Base-by-base conservation (phyloP, 2,113 vertebrate species). In the Alligator sinensis region DNA sequence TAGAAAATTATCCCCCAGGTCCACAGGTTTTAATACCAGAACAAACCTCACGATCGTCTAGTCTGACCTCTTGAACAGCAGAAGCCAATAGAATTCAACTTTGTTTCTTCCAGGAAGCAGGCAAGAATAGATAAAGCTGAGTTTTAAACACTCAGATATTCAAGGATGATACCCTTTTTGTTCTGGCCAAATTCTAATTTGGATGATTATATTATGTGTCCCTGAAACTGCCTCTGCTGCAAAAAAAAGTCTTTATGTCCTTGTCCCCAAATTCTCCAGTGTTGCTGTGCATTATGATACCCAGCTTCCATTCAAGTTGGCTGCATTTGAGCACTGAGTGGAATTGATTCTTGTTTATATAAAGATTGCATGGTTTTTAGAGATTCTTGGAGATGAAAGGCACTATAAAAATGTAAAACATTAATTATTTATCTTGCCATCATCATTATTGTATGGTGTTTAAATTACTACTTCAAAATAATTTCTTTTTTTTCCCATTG, bases 361-460 rank as follows among this genome's bases (percentile, higher is more conserved):
- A 77, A 80, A 86, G 80, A 4, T 78, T 86, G 16, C 25, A 70
- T 89, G 38, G 90, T 92, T 89, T 63, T 90, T 88, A 80, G 87
- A 87, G 88, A 90, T 55, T 92, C 82, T 86, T 84, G 15, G 70
- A 95, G 91, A 95, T 92, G 80, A 93, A 96, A 96, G 93, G 74
- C 84, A n/a, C 55, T 54, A 27, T 68, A 68, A 7, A 91, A 77
- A 83, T 10, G 3, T 2, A 5, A 54, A 63, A 16, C 58, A 90
- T 94, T 72, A 92, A 94, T 97, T 92, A 95, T 96, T 95, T 96
- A 95, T 90, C 76, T 24, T 2, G 11, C 58, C 85, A 80, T 81
- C 64, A 24, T 72, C 93, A 27, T 92, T 93, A 86, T 95, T 92
- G 90, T 84, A 47, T 80, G 19, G 93, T 78, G 70, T 70, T 96